Evolutionary conservation across 2,888 invertebrate species (phyloP), one percentile per base, ranked within the genome.

Genomic region (Pemphredon lugubris): DNA sequence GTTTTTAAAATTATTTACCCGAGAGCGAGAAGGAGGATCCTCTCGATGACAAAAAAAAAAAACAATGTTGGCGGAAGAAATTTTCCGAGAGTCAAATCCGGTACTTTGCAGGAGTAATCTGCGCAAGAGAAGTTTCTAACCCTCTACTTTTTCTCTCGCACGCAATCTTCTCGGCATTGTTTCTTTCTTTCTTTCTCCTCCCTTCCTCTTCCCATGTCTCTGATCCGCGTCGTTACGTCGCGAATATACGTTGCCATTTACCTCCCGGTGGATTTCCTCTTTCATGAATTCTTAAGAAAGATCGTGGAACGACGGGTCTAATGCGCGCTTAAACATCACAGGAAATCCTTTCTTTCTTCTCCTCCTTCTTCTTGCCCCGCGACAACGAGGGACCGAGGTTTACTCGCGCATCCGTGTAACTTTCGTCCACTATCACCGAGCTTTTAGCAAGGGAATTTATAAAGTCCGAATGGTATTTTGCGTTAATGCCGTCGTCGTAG

Each of bases 181-280:
- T 51, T 45, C 42, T 54, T 18, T 30, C 37, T 16, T 13, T 37
- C 13, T 11, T 39, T 42, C 50, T 45, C 18, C 26, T 26, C 26
- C 18, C n/a, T 39, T 40, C 34, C n/a, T 45, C 50, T 45, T 55
- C 54, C 21, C 42, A 21, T 34, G 47, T 50, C 30, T 64, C 54
- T 61, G 55, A 68, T 63, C 39, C 58, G 45, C 61, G 54, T 78
- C 71, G 73, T 81, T 79, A 78, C 74, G 58, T 75, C 74, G 54
- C 60, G 60, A 78, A 63, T 78, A 65, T 42, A 68, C 69, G 73
- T 67, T 75, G 81, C 74, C 81, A 64, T 78, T 76, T 79, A 64
- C 73, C 67, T 70, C 58, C 70, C 50, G 47, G 63, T 68, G 60
- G 68, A 74, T 64, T 73, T 73, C 74, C 63, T 65, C 61, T 32